A percentile compares a stretch with the other conserved stretches of the same genome.
Evolutionary conservation across 2,888 invertebrate species (phyloP).

Genomic region (Lasioglossum marginatum): DNA sequence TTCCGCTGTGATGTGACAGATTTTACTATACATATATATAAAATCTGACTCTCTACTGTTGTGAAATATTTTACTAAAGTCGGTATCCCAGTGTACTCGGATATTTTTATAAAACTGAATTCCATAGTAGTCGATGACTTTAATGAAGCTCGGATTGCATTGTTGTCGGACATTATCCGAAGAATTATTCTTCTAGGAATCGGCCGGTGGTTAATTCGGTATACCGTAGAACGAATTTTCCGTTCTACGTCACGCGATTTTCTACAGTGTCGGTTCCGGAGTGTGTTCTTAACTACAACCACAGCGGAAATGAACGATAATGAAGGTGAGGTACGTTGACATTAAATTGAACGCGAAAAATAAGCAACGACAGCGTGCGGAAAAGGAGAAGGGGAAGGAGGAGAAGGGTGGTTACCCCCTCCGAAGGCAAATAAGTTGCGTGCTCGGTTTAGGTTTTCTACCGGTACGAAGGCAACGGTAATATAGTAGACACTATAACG

Average conservation of each 20-base stretch:
- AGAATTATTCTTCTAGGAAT: neutral
- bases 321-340: constrained; percentile 18
- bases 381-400: neutral
- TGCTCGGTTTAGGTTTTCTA: constrained; percentile 22
- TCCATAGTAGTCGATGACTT: neutral
- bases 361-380: neutral
- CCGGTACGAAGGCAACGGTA: constrained; percentile 44
- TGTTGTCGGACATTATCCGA: neutral
- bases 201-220: neutral
- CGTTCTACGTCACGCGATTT: neutral
- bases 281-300: neutral
- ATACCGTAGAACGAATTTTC: constrained; percentile 1
- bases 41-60: neutral
- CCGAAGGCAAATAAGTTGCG: constrained; percentile 31
- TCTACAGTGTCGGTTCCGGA: neutral
- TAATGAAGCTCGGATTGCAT: neutral
- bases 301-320: constrained; percentile 27
- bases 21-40: too few species aligned
- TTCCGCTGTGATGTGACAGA: neutral
- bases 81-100: neutral
- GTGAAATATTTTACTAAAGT: neutral
- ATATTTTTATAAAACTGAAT: neutral
- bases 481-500: constrained; percentile 59
- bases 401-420: neutral
- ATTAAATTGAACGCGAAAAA: constrained; percentile 29